Evolutionary conservation across 1,140 invertebrate species (phyloP).

Genomic region (Scaptomyza pallida): DNA sequence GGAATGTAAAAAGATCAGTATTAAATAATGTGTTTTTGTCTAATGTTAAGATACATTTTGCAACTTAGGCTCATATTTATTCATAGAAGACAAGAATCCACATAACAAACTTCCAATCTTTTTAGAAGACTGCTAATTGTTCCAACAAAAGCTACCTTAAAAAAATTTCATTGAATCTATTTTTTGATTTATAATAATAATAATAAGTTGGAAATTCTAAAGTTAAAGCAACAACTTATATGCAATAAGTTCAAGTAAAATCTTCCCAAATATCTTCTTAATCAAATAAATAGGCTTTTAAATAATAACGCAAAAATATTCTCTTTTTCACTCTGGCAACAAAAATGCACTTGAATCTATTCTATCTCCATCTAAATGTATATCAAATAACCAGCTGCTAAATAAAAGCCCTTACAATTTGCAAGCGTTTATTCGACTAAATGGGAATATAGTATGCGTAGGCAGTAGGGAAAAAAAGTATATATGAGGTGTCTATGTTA

Average conservation of each 20-base stretch:
- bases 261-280: background rate
- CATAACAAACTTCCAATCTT: no score
- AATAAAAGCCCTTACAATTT: conserved; percentile 17
- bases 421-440: conserved; percentile 4
- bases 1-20: no score
- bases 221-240: background rate
- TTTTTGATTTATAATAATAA: no score
- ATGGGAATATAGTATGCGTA: background rate
- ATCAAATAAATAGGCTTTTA: conserved; percentile 15
- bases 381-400: conserved; percentile 8
- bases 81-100: no score
- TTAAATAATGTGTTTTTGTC: no score
- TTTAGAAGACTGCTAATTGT: no score
- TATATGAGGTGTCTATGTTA: background rate
- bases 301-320: conserved; percentile 15
- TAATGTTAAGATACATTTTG: no score
- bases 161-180: no score
- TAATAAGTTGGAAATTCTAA: no score
- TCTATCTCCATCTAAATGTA: background rate
- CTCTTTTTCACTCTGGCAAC: conserved; percentile 6
- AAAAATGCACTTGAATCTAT: background rate
- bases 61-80: no score
- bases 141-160: no score
- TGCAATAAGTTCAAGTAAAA: no score
- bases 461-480: conserved; percentile 12